Evolutionary conservation across 1,140 invertebrate species (phyloP).

Genomic region (Zelostemma sp.): DNA sequence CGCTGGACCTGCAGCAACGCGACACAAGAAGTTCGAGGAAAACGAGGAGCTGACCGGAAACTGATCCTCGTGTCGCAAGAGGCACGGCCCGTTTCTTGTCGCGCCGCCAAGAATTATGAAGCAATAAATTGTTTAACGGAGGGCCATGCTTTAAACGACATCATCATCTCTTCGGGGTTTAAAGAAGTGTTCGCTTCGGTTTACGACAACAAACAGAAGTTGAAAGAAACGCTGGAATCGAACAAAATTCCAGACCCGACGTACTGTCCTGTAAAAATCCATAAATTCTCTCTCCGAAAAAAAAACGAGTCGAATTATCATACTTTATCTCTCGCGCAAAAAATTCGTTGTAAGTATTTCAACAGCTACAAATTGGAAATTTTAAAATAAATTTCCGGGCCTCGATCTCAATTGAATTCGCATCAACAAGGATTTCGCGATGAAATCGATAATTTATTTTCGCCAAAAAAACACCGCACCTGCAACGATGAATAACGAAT

Average conservation of each 20-base stretch:
- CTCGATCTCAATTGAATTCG: no score
- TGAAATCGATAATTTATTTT: no score
- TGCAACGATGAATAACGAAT: no score
- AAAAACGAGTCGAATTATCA: no score
- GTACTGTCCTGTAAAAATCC: no score
- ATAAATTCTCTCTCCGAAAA: no score
- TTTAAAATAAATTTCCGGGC: no score
- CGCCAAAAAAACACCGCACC: no score
- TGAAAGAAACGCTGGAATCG: not conserved
- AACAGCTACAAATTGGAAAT: no score
- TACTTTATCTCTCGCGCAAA: no score
- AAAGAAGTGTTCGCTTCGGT: not conserved
- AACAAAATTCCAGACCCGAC: not conserved
- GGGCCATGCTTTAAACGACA: slow-evolving; percentile 28
- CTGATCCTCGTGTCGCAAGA: slow-evolving; percentile 34
- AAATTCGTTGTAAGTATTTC: no score
- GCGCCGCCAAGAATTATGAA: slow-evolving; percentile 11
- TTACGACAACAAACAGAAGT: slow-evolving; percentile 4
- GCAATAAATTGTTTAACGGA: slow-evolving; percentile 34
- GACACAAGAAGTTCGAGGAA: slow-evolving; percentile 48
- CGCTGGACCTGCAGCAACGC: slow-evolving; percentile 10
- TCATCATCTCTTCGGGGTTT: slow-evolving; percentile 1
- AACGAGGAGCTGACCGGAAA: slow-evolving; percentile 48
- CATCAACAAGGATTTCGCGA: no score
- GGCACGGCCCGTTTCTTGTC: slow-evolving; percentile 33